phyloP scores from a whole-genome alignment of 2,113 vertebrate species.

The Pangasianodon gigas region DNA sequence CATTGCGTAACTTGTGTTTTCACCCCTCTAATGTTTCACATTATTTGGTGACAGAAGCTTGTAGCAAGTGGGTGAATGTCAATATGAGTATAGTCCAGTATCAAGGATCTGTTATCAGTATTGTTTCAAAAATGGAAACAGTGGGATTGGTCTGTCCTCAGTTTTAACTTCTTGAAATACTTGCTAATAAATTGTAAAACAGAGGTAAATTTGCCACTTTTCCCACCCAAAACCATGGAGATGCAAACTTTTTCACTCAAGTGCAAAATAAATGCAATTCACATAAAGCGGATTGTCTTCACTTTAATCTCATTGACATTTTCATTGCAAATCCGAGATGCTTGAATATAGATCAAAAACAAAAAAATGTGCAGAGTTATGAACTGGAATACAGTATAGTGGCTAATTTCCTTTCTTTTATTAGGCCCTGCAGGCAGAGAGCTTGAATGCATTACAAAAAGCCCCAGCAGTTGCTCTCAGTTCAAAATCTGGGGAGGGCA shows the following conservation, averaged over 20 bases:
- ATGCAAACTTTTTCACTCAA: background rate
- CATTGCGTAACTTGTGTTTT: background rate
- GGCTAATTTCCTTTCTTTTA: background rate
- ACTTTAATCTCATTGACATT: background rate
- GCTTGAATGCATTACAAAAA: slow-evolving; percentile 54
- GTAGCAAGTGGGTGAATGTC: background rate
- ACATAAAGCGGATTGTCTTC: background rate
- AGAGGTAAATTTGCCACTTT: background rate
- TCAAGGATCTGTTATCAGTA: background rate
- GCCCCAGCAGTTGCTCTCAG: slow-evolving; percentile 57
- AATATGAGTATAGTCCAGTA: background rate
- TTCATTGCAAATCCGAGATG: background rate
- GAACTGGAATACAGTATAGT: background rate
- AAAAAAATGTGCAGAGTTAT: background rate
- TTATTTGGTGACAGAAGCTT: background rate
- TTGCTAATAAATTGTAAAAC: background rate
- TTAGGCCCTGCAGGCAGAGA: slow-evolving; percentile 63
- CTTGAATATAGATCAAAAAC: background rate
- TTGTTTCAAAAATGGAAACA: background rate
- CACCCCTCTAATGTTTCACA: background rate
- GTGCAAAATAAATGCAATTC: background rate
- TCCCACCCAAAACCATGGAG: background rate
- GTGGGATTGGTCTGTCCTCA: background rate
- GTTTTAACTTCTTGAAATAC: background rate
- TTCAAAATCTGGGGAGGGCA: slow-evolving; percentile 66